Base-by-base conservation (phyloP, 2,888 invertebrate species). In the Chrysolina oricalcia region DNA sequence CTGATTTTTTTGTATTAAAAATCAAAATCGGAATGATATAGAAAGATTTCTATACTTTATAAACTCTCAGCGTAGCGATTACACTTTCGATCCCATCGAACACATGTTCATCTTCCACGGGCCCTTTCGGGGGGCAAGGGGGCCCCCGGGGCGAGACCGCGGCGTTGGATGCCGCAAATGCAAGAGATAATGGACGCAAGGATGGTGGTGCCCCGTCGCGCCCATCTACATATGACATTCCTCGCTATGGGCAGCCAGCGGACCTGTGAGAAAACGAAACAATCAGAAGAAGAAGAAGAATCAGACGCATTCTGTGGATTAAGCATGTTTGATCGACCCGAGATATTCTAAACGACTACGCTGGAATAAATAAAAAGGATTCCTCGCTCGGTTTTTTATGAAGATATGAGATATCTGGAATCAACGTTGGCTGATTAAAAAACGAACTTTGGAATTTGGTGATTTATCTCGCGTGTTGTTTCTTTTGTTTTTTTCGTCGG, bases 171-270 rank as follows among this genome's bases (percentile, higher is more conserved):
- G 81, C 81, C 56, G 72, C 53, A 72, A 75, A 70, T 75, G 73
- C 73, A 53, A 70, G 67, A 73, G 73, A 70, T 73, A 73, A 72
- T 70, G 73, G 63, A 68, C 80, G 76, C 77, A 74, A 50, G n/a
- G 50, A 40, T 67, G 78, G 74, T 73, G 76, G 81, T 74, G 73
- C 80, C 85, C 82, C 78, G 84, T 81, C 70, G 83, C 70, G 81
- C 81, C 82, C 83, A 84, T 83, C 85, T 84, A 84, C 85, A 85
- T 85, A 85, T 84, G 84, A 84, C 84, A 85, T 85, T 84, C 85
- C 84, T 73, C 81, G 75, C 82, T 78, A n/a, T n/a, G 80, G 78
- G 78, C 53, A 53, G 9, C 79, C 53, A 53, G 9, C 79, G 78
- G 77, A 79, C 78, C 81, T 84, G 84, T 84, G 84, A 85, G 85